Evolutionary conservation across 2,888 invertebrate species (phyloP).

Genomic region (Globia sparganii): DNA sequence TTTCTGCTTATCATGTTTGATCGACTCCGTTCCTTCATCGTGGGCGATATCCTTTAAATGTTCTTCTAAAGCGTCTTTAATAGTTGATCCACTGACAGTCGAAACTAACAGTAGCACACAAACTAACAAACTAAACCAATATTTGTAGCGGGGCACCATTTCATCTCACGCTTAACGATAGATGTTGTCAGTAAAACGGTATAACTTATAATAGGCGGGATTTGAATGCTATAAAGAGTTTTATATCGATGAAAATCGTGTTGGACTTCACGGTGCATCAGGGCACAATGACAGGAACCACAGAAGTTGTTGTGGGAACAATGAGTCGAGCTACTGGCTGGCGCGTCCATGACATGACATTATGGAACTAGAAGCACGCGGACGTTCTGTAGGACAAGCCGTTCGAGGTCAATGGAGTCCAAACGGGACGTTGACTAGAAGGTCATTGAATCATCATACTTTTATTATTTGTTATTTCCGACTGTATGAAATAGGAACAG

Average conservation of each 20-base stretch:
- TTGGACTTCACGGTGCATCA: constrained; percentile 87
- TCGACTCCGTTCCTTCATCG: constrained; percentile 82
- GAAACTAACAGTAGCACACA: constrained; percentile 78
- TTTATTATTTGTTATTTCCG: not conserved
- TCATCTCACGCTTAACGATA: constrained; percentile 73
- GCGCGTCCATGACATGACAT: constrained; percentile 86
- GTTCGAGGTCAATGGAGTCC: constrained; percentile 83
- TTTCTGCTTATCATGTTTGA: constrained; percentile 85
- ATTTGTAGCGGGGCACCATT: constrained; percentile 80
- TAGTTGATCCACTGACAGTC: constrained; percentile 77
- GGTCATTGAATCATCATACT: constrained; percentile 70
- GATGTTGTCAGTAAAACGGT: constrained; percentile 73
- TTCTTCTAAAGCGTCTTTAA: constrained; percentile 87
- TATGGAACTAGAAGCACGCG: constrained; percentile 75
- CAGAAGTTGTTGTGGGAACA: constrained; percentile 81
- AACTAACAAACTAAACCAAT: constrained; percentile 71
- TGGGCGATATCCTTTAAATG: constrained; percentile 86
- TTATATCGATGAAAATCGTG: constrained; percentile 85
- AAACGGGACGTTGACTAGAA: constrained; percentile 77
- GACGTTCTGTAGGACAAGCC: constrained; percentile 70
- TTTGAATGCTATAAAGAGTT: constrained; percentile 79
- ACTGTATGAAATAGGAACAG: not conserved
- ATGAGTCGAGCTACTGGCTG: constrained; percentile 76
- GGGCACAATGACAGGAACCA: constrained; percentile 89
- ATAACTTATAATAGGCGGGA: constrained; percentile 78